Evolutionary conservation across 2,797 vertebrate genomes (phyloP).

Genomic region (Tympanoctomys barrerae): DNA sequence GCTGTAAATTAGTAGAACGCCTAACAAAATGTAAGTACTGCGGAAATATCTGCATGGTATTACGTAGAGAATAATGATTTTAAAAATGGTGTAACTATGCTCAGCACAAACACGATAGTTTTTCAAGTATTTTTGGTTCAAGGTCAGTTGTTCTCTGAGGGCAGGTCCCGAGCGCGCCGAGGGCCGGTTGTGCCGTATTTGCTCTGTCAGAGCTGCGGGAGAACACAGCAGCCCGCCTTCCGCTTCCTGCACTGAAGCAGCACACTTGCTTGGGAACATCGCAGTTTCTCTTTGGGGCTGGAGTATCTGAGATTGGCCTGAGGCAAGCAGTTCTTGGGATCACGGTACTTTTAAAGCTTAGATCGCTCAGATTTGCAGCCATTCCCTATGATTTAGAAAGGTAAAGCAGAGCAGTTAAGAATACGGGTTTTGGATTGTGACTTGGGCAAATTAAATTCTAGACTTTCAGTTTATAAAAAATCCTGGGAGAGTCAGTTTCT

Average conservation of each 20-base stretch:
- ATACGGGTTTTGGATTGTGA: background rate
- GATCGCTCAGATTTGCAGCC: background rate
- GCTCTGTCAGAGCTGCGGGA: background rate
- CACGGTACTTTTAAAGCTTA: background rate
- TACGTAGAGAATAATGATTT: background rate
- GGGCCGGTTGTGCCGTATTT: background rate
- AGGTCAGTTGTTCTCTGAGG: background rate
- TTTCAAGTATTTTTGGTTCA: background rate
- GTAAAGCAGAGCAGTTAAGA: background rate
- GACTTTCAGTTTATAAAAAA: background rate
- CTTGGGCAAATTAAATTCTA: slow-evolving; percentile 8
- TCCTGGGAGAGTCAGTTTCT: background rate
- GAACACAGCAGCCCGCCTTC: background rate
- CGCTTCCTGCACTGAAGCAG: background rate
- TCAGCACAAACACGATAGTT: background rate
- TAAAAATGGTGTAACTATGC: background rate
- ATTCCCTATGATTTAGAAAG: slow-evolving; percentile 9
- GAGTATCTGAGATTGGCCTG: background rate
- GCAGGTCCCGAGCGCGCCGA: background rate
- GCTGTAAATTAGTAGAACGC: background rate
- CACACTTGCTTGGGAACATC: background rate
- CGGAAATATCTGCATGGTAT: background rate
- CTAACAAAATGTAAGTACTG: background rate
- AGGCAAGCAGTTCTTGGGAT: background rate
- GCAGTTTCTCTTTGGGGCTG: background rate